Base-by-base conservation (phyloP, 2,888 invertebrate species). In the Drosophila crucigera region DNA sequence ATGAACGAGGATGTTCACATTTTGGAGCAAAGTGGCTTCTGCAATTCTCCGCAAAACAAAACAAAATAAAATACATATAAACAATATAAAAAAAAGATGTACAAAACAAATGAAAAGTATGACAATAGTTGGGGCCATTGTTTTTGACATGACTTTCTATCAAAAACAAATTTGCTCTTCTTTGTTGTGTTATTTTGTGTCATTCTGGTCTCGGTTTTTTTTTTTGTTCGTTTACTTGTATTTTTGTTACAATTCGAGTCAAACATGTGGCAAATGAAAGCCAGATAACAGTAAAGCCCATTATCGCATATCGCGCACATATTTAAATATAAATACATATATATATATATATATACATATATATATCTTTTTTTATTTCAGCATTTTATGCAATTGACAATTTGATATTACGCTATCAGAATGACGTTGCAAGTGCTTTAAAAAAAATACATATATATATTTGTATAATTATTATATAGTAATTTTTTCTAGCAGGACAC, bases 111-210 rank as follows among this genome's bases (percentile, higher is more conserved):
- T 50, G 61, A 58, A 80, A 68, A 69, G 69, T 76, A 79, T 83
- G 82, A 84, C 91, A 87, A 89, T 89, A 91, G 84, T 91, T 82
- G 84, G 68, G 70, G 70, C 84, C 84, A 87, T 87, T 87, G 87
- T 91, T 87, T 91, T 80, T 91, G 91, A 87, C 87, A 91, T 91
- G 87, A 76, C 84, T 91, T 87, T 89, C 87, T 82, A 91, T 87
- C 91, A 91, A 87, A 91, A 84, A 82, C 91, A 82, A 84, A 91
- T 87, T 87, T 91, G 77, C 72, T 78, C 78, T 78, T 87, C 88
- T 82, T 89, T 87, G 85, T 87, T 79, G 74, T 67, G 73, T 79
- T 89, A 79, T 78, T 89, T 75, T 75, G 71, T 73, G 60, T 47
- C 47, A 10, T 43, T 43, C 41, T 28, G 11, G 10, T 16, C 3